Percentiles rank a stretch among this genome's conserved stretches.
Evolutionary conservation across 2,888 invertebrate species (phyloP).

Genomic region (Pammene fasciana): DNA sequence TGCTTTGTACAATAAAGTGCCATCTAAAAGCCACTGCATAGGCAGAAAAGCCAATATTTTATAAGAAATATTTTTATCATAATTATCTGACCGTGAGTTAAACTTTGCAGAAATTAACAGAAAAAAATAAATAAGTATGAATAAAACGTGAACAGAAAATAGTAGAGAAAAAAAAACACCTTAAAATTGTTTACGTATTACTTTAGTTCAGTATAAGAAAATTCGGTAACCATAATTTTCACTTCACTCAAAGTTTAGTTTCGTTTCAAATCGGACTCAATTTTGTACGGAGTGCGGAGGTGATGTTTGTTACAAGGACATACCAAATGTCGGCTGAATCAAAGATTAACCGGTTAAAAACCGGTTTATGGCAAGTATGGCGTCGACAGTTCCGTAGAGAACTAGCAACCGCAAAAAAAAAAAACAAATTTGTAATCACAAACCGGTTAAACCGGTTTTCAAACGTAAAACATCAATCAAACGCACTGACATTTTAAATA

Average conservation of each 20-base stretch:
- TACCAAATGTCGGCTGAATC: background rate
- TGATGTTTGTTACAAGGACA: background rate
- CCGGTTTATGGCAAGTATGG: background rate
- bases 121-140: background rate
- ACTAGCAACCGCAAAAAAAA: too few relatives aligned
- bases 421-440: background rate
- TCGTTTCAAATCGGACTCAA: background rate
- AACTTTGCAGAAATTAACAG: background rate
- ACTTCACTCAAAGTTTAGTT: background rate
- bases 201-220: background rate
- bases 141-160: background rate
- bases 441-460: conserved; percentile 1
- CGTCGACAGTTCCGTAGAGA: too few relatives aligned
- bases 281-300: background rate
- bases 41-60: background rate
- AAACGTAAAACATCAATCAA: too few relatives aligned
- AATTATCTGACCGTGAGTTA: background rate
- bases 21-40: conserved; percentile 10
- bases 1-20: conserved; percentile 36
- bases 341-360: background rate
- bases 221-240: background rate
- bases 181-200: background rate
- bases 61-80: background rate
- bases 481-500: background rate
- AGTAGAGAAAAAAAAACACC: background rate